A percentile compares a stretch with the other conserved stretches of the same genome.
phyloP scores from a whole-genome alignment of 2,888 invertebrate species.

The Eupithecia inturbata region DNA sequence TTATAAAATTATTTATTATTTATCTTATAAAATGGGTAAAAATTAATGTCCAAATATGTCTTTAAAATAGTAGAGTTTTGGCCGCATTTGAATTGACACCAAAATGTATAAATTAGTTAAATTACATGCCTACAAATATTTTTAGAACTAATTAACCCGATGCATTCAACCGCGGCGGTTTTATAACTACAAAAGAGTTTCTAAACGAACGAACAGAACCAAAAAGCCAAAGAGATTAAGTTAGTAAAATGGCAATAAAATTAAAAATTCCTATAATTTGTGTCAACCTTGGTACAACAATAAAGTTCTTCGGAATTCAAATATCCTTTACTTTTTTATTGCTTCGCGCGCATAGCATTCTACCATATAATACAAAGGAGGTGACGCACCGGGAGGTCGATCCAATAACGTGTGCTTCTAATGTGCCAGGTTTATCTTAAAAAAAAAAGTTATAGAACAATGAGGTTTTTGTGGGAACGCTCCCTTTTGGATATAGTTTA shows the following conservation, averaged over 20 bases:
- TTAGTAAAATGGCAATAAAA: constrained; percentile 32
- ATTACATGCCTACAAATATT: neutral
- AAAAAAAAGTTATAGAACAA: constrained; percentile 59
- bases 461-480: constrained; percentile 51
- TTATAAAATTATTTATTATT: too few species aligned
- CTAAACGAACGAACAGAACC: neutral
- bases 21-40: too few species aligned
- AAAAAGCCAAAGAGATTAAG: constrained; percentile 20
- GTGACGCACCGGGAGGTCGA: constrained; percentile 47
- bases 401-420: constrained; percentile 48
- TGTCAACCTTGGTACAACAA: constrained; percentile 40
- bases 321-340: constrained; percentile 38
- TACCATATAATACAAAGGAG: constrained; percentile 42
- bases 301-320: constrained; percentile 41
- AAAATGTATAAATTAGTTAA: too few species aligned
- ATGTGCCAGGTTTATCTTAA: constrained; percentile 57
- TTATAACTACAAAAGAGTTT: constrained; percentile 19
- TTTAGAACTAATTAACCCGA: neutral
- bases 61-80: too few species aligned
- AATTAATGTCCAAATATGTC: too few species aligned
- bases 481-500: constrained; percentile 42
- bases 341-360: constrained; percentile 13
- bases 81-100: too few species aligned
- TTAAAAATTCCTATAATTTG: constrained; percentile 39
- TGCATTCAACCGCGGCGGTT: neutral